A percentile compares a stretch with the other conserved stretches of the same genome.
Evolutionary conservation across 2,113 vertebrate genomes (phyloP).

Genomic region (Strix aluco): DNA sequence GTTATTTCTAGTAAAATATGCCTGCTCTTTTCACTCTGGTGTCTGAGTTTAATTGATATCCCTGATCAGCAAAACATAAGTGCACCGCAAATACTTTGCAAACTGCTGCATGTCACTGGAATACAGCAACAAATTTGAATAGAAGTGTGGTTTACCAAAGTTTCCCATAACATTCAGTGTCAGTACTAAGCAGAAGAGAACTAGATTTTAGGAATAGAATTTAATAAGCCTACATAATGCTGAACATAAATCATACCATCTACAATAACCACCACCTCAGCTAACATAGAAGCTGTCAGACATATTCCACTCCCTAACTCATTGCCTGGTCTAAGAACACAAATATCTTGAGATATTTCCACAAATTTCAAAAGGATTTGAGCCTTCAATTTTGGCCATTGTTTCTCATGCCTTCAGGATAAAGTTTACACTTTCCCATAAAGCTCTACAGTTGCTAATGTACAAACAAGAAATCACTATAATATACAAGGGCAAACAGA

Average conservation of each 20-base stretch:
- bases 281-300: neutral
- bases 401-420: neutral
- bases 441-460: neutral
- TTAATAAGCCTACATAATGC: neutral
- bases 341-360: neutral
- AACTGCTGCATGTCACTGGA: neutral
- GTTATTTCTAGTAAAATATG: no score
- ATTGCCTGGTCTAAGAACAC: neutral
- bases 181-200: neutral
- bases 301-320: neutral
- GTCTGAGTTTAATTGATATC: no score
- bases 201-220: neutral
- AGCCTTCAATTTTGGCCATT: neutral
- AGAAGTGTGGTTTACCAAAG: neutral
- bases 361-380: neutral
- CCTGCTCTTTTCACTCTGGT: no score
- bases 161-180: neutral
- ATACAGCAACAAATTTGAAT: neutral
- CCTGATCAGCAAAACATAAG: no score
- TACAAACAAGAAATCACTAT: neutral
- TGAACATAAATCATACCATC: neutral
- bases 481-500: neutral
- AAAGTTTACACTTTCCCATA: neutral
- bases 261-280: neutral
- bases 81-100: neutral